Evolutionary conservation across 2,888 invertebrate species (phyloP), one percentile per base, ranked within the genome.

Genomic region (Dexiosoma caninum): DNA sequence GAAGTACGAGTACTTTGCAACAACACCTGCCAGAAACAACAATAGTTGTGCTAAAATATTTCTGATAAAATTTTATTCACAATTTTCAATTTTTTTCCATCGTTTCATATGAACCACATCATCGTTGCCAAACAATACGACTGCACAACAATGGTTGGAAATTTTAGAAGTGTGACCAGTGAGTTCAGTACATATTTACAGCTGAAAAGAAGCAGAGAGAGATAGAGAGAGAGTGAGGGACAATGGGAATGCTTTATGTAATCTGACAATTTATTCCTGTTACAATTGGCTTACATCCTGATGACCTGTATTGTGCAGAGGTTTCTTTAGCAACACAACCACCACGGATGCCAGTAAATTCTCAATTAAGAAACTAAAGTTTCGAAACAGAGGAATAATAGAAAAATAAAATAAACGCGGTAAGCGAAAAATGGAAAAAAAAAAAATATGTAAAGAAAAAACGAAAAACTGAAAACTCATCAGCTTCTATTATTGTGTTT

Each of bases 11-110:
- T 51, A 16, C 51, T 46, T 46, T 60, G 37, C 55, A 70, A 59
- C 70, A 78, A 66, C 77, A 78, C 77, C 77, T 71, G 77, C 49
- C 70, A 70, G 59, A 78, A 57, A 64, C 70, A 69, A 60, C 35
- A 75, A 51, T 37, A 57, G 30, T 66, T 66, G 40, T 55, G n/a
- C 35, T 44, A 27, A 14, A 12, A 53, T 67, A 59, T n/a, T n/a
- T n/a, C n/a, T n/a, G n/a, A n/a, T n/a, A n/a, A 21, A n/a, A 53
- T 71, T 51, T 59, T 19, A 23, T 44, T 7, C 51, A 51, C 51
- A 51, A 16, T 30, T 30, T 10, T 57, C 19, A 21, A 4, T 53
- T 16, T 8, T 46, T 40, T 55, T 12, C 12, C 9, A 27, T 19
- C n/a, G n/a, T 49, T 49, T 32, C n/a, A 40, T 57, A 62, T n/a